Conservation (phyloP, 2,797 vertebrate species). For the Danio aesculapii region DNA sequence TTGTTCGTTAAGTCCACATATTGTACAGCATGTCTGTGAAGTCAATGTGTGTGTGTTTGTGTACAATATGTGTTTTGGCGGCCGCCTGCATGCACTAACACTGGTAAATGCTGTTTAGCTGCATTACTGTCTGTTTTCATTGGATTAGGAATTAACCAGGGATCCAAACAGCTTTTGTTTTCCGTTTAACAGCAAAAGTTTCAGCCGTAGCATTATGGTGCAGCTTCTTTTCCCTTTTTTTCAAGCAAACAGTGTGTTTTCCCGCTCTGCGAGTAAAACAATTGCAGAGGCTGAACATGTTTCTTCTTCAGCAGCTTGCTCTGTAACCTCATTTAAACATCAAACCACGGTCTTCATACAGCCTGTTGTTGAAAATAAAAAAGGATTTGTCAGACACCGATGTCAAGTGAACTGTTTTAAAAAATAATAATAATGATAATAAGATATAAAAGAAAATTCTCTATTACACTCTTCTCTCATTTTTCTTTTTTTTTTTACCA, state of each 20-base stretch:
- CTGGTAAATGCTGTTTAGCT: constrained; percentile 47
- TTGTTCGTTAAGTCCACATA: neutral
- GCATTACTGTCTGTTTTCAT: constrained; percentile 44
- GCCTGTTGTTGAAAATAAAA: neutral
- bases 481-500: constrained; percentile 10
- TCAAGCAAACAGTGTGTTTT: constrained; percentile 26
- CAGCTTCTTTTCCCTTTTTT: neutral
- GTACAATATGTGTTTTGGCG: neutral
- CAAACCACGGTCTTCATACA: constrained; percentile 21
- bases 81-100: constrained; percentile 32
- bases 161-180: constrained; percentile 55
- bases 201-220: constrained; percentile 5
- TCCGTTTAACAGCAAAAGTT: constrained; percentile 51
- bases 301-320: constrained; percentile 30
- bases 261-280: neutral
- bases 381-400: constrained; percentile 27
- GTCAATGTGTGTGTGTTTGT: constrained; percentile 24
- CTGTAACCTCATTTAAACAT: constrained; percentile 34
- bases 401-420: constrained; percentile 44
- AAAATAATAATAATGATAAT: constrained; percentile 26
- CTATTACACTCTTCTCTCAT: constrained; percentile 1
- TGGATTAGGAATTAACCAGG: constrained; percentile 51
- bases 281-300: constrained; percentile 4
- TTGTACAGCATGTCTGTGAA: constrained; percentile 7
- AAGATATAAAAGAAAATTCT: neutral